phyloP scores from a whole-genome alignment of 2,797 vertebrate genomes.

The Cichlasoma orientale region DNA sequence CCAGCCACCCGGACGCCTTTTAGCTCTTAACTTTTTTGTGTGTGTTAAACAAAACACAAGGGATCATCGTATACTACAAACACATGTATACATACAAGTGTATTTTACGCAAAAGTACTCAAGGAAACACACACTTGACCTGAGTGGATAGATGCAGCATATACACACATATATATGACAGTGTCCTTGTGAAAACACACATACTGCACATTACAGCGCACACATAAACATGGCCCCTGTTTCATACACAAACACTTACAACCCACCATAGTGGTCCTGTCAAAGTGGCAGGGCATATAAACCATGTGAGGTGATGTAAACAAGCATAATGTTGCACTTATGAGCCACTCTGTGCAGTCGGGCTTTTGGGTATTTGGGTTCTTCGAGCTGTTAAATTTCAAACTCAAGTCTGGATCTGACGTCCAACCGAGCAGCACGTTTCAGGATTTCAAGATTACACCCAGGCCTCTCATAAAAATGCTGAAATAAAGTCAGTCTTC shows the following conservation, averaged over 20 bases:
- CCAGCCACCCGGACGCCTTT: neutral
- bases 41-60: neutral
- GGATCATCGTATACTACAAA: conserved; percentile 13
- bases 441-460: conserved; percentile 6
- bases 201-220: conserved; percentile 29
- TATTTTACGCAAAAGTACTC: conserved; percentile 24
- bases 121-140: conserved; percentile 45
- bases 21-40: neutral
- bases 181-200: conserved; percentile 32
- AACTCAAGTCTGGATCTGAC: conserved; percentile 15
- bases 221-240: conserved; percentile 33
- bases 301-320: conserved; percentile 56
- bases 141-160: conserved; percentile 14
- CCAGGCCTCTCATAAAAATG: neutral
- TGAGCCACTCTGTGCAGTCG: neutral
- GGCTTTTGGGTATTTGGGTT: conserved; percentile 20
- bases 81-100: neutral
- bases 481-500: neutral
- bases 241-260: conserved; percentile 17
- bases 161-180: conserved; percentile 13
- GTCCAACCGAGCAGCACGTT: conserved; percentile 1
- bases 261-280: conserved; percentile 33
- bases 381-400: conserved; percentile 35
- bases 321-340: conserved; percentile 46
- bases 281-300: conserved; percentile 52